Percentiles rank a stretch among this genome's conserved stretches.
These are phyloP conservation scores for Candoia aspera DNA, from an alignment of 2,113 vertebrate genomes.

Conservation along the genomic window DNA sequence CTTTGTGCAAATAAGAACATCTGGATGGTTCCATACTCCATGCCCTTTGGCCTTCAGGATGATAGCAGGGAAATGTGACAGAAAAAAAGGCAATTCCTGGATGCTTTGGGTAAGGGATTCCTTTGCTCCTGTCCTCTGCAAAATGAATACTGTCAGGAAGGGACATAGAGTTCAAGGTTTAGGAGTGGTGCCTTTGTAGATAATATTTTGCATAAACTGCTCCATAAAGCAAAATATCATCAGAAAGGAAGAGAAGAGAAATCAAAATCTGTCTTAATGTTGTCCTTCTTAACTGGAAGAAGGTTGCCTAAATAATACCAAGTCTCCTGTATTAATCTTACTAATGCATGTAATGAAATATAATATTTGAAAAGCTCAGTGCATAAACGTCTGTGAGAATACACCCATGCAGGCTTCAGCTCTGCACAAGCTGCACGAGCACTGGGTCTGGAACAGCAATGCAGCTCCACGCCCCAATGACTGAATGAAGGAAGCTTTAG, in stretches of 20 bases:
- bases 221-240: neutral
- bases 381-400: neutral
- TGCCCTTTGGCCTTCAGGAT: conserved; percentile 9
- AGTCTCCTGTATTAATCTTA: too few species aligned
- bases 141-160: neutral
- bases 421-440: neutral
- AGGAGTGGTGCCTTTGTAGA: neutral
- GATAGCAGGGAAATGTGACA: neutral
- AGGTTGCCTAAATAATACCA: neutral
- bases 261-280: neutral
- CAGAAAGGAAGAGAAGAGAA: neutral
- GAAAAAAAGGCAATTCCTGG: neutral
- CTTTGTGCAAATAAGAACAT: neutral
- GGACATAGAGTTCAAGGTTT: neutral
- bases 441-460: neutral
- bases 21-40: neutral
- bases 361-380: neutral
- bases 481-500: neutral
- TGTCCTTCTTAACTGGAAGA: neutral
- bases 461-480: neutral
- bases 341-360: neutral
- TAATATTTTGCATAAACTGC: neutral
- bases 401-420: neutral
- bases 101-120: neutral
- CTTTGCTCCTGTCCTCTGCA: neutral